Base-by-base conservation (phyloP, 2,888 invertebrate genomes). In the Fissipunctia ypsillon region DNA sequence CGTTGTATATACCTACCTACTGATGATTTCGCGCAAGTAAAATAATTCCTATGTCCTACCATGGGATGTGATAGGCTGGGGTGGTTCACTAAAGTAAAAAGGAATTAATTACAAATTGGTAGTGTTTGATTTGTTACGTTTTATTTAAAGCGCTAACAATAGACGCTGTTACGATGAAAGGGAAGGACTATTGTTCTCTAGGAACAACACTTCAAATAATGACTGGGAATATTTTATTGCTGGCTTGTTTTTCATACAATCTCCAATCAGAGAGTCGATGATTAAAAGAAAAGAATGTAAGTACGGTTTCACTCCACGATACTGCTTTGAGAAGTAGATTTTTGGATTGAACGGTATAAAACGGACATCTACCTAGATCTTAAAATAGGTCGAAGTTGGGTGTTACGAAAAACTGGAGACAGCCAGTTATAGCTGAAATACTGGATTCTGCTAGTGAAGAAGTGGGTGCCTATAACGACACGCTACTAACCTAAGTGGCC, bases 81-180 rank as follows among this genome's bases (percentile, higher is more conserved):
- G 16, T 70, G 3, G 48, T 19, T 48, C 19, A 57, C 7, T 25
- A 12, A 16, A n/a, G 19, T 25, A 14, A 25, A 76, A 31, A 28
- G 10, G 14, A 76, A 38, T 54, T 19, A 35, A 28, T 41, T 52
- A 43, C 12, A 61, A 59, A 35, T 14, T 19, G 6, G 1, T 43
- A 38, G 35, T 16, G n/a, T 38, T 43, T 45, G 6, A 60, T 45
- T 60, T 38, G 60, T 48, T 12, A 45, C 43, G 50, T n/a, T 52
- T 73, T 45, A 72, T 35, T 52, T 48, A 14, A 54, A 61, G 14
- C 25, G 19, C 48, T 38, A 45, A 76, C 79, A 71, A 76, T 71
- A 43, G 38, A 9, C n/a, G 45, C 16, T 38, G 57, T 78, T 59
- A 63, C 28, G 41, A 50, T 59, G 31, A 78, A 78, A 52, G 43